phyloP scores from a whole-genome alignment of 1,140 invertebrate species.

The Drosophila grimshawi region DNA sequence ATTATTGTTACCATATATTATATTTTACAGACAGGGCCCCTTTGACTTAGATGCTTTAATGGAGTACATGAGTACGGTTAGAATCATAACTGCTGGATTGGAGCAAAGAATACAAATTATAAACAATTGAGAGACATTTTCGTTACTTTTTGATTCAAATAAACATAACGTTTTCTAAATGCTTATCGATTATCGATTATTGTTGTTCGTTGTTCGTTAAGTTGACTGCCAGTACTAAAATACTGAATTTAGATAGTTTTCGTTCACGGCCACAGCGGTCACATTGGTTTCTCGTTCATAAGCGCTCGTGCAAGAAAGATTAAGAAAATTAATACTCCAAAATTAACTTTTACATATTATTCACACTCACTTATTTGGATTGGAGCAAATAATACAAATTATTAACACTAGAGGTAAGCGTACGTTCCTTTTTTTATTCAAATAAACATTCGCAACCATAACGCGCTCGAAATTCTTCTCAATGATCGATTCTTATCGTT shows the following conservation, averaged over 20 bases:
- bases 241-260: constrained; percentile 3
- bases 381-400: constrained; percentile 58
- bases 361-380: not conserved
- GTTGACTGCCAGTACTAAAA: not conserved
- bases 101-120: constrained; percentile 56
- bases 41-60: constrained; percentile 72
- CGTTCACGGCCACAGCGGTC: not conserved
- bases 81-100: constrained; percentile 64
- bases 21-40: constrained; percentile 46
- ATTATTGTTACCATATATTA: not conserved
- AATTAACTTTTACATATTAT: too few species aligned
- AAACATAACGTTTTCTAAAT: not conserved
- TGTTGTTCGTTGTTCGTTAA: constrained; percentile 2
- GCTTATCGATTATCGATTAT: not conserved
- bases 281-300: not conserved
- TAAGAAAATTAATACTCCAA: too few species aligned
- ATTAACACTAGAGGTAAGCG: not conserved
- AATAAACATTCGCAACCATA: not conserved
- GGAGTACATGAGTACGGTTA: constrained; percentile 74
- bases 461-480: not conserved
- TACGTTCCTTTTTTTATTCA: not conserved
- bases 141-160: constrained; percentile 8
- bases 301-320: too few species aligned
- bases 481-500: not conserved
- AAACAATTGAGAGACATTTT: not conserved